Conservation (phyloP, 2,888 invertebrate species). For the Timandra comae region DNA sequence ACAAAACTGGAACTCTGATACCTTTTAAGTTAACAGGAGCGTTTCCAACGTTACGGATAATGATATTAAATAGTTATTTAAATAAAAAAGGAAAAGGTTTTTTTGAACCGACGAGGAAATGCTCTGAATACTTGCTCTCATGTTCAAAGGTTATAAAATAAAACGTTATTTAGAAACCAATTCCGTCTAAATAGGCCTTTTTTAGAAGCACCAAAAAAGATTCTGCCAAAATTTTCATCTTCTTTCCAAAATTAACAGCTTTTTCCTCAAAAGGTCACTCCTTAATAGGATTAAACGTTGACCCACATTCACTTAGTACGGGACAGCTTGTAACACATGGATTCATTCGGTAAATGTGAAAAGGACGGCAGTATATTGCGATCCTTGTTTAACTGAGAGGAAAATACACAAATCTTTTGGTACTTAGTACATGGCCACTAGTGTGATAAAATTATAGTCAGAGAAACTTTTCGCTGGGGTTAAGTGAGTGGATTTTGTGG, state of each 20-base stretch:
- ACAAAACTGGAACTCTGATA: constrained; percentile 21
- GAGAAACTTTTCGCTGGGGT: constrained; percentile 30
- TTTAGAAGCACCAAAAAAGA: constrained; percentile 1
- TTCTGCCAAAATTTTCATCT: constrained; percentile 14
- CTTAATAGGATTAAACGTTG: constrained; percentile 43
- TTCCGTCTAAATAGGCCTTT: no score
- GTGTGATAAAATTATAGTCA: constrained; percentile 29
- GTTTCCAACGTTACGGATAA: no score
- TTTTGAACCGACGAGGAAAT: no score
- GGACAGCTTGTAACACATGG: constrained; percentile 20
- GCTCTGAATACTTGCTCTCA: no score
- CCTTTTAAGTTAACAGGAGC: constrained; percentile 5
- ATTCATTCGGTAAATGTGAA: constrained; percentile 13
- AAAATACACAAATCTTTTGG: constrained; percentile 33
- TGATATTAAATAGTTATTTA: no score
- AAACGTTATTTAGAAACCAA: no score
- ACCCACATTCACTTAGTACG: constrained; percentile 34
- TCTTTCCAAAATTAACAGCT: constrained; percentile 12
- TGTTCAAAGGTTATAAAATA: no score
- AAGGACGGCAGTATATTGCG: constrained; percentile 6
- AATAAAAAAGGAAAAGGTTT: no score
- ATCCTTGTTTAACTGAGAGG: constrained; percentile 8
- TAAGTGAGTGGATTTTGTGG: no score
- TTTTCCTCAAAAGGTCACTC: constrained; percentile 25
- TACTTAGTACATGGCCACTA: constrained; percentile 27